Base-by-base conservation (phyloP, 92 coral and sea anemone genomes). In the Porites rus region DNA sequence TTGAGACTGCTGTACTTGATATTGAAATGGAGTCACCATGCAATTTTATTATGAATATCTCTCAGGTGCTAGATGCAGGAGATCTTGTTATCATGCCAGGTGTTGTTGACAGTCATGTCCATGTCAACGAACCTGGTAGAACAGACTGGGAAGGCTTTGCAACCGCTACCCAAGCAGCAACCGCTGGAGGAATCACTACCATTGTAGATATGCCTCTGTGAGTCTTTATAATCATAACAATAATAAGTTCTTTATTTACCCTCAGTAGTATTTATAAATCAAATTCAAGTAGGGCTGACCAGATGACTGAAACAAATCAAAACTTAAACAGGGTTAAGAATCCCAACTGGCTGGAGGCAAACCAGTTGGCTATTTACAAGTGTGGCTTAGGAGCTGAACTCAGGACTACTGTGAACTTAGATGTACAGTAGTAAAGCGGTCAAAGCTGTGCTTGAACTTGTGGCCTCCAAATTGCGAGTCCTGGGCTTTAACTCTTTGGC, bases 181-280 rank as follows among this genome's bases (percentile, higher is more conserved):
- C 90, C 18, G 87, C 95, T 6, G 96, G 96, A 67, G 96, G 96
- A n/a, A 86, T 93, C 69, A 93, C 96, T 6, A 93, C 96, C 14
- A 90, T 93, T 79, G 95, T 93, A 3, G 96, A 93, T 61, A 93
- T 93, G 96, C 96, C 96, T 46, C 82, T 93, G 96, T 93, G 53
- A 92, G 96, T 76, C 56, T 43, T 75, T 1, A 38, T 38, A 38
- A 38, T 38, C 46, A 38, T 38, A 28, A 28, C 31, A 28, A 28
- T 38, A 0, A 38, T 5, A 3, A 3, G 46, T 38, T 38, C 7
- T 38, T 38, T 38, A 38, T 38, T 38, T 38, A 38, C 46, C 7
- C 46, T 38, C 46, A 38, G 46, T 0, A 4, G 5, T 38, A 38
- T 38, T 38, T 38, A 38, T 38, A 38, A 0, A 38, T 0, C 46